Percentiles rank a stretch among this genome's conserved stretches.
Evolutionary conservation across 2,888 invertebrate genomes (phyloP).

Genomic region (Lapara coniferarum): DNA sequence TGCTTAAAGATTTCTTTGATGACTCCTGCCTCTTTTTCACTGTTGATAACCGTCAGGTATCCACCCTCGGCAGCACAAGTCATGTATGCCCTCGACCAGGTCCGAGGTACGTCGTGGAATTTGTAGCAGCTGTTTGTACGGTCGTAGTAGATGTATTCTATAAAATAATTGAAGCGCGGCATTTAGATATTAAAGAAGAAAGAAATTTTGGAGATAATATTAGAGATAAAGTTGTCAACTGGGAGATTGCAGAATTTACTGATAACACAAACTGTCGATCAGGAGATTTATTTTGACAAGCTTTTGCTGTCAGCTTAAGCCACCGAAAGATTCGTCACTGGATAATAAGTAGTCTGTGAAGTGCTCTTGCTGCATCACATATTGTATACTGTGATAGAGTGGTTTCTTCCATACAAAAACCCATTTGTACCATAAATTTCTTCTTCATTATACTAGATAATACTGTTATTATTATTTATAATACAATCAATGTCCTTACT

Average conservation of each 20-base stretch:
- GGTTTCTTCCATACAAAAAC: too few species aligned
- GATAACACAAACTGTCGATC: too few species aligned
- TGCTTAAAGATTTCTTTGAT: constrained; percentile 37
- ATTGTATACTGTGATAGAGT: too few species aligned
- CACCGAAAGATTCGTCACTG: too few species aligned
- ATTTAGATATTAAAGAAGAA: background rate
- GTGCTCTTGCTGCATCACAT: too few species aligned
- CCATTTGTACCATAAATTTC: too few species aligned
- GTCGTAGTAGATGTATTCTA: constrained; percentile 1
- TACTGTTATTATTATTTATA: background rate
- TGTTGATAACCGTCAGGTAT: constrained; percentile 50
- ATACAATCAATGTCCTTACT: constrained; percentile 34
- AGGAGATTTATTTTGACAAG: too few species aligned
- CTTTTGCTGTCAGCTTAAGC: too few species aligned
- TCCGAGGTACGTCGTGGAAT: constrained; percentile 45
- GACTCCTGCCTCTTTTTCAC: constrained; percentile 40
- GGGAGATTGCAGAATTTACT: too few species aligned
- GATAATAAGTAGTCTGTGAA: too few species aligned
- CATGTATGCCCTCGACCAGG: constrained; percentile 49
- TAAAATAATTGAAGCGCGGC: background rate
- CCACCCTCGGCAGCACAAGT: constrained; percentile 50
- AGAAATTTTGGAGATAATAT: background rate
- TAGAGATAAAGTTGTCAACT: too few species aligned
- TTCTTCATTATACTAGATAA: background rate
- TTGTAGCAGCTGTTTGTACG: constrained; percentile 9